A percentile compares a stretch with the other conserved stretches of the same genome.
phyloP scores from a whole-genome alignment of 2,113 vertebrate genomes.

The Triplophysa tibetana region DNA sequence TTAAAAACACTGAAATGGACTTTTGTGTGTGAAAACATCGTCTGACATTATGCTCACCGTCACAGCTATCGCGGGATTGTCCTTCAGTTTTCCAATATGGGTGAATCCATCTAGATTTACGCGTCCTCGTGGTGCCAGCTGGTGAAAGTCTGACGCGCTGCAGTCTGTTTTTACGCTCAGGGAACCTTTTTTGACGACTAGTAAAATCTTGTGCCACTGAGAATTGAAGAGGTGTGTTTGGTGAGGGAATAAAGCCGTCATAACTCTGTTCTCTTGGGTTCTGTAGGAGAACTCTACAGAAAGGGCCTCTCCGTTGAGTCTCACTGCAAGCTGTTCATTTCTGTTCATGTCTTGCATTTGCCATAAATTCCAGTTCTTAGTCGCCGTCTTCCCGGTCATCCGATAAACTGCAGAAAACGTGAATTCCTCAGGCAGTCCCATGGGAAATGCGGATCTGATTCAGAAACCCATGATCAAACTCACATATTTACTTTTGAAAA shows the following conservation, averaged over 20 bases:
- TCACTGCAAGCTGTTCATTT: conserved; percentile 81
- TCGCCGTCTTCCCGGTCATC: conserved; percentile 79
- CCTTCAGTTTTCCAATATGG: conserved; percentile 82
- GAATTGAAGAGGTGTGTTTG: conserved; percentile 83
- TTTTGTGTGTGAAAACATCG: neutral
- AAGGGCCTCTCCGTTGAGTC: conserved; percentile 80
- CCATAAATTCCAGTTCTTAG: conserved; percentile 88
- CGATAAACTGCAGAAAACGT: conserved; percentile 83
- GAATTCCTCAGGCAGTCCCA: conserved; percentile 83
- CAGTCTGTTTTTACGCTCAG: conserved; percentile 84
- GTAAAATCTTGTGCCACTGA: conserved; percentile 83
- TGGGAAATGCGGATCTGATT: conserved; percentile 81
- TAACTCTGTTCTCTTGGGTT: conserved; percentile 68
- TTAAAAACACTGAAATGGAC: neutral
- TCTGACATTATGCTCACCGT: conserved; percentile 74
- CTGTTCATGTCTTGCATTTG: conserved; percentile 82
- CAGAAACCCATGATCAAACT: neutral
- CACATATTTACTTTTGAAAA: neutral
- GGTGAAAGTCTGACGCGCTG: conserved; percentile 73
- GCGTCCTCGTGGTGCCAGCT: conserved; percentile 73
- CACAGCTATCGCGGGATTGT: conserved; percentile 80
- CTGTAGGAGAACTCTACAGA: conserved; percentile 83
- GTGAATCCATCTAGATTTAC: conserved; percentile 79
- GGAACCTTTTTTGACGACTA: conserved; percentile 75
- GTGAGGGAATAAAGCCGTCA: conserved; percentile 73